These are phyloP conservation scores for Actinemys pallida DNA, from an alignment of 2,113 vertebrate species.

Conservation along the genomic window DNA sequence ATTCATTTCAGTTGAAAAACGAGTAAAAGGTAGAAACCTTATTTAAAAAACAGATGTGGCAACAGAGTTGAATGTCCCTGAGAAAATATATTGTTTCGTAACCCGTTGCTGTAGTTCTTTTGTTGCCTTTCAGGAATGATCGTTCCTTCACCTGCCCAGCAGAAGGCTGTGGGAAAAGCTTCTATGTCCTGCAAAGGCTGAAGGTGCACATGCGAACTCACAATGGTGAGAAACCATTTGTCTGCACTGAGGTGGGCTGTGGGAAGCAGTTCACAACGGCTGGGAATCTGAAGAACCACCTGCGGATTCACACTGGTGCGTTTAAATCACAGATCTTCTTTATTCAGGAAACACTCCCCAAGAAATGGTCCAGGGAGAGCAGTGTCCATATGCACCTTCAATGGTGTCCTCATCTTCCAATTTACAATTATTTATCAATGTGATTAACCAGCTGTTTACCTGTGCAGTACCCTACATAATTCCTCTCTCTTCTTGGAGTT, in stretches of 20 bases:
- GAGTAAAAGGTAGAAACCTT: background rate
- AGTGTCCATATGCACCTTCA: background rate
- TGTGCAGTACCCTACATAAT: background rate
- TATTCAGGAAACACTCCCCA: conserved; percentile 20
- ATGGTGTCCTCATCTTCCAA: conserved; percentile 1
- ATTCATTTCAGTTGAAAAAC: background rate
- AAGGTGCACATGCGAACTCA: conserved; percentile 99
- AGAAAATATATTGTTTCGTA: background rate
- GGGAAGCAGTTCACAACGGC: conserved; percentile 98
- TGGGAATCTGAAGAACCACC: conserved; percentile 98
- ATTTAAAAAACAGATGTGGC: background rate
- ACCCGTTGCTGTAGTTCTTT: background rate
- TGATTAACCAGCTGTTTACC: background rate
- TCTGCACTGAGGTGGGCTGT: conserved; percentile 93
- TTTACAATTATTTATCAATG: background rate
- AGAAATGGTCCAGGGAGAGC: background rate
- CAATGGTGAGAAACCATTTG: conserved; percentile 96
- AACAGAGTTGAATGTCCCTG: background rate
- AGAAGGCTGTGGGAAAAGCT: conserved; percentile 98
- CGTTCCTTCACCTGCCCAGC: conserved; percentile 94
- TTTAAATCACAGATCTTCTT: conserved; percentile 41
- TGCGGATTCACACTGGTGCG: conserved; percentile 94
- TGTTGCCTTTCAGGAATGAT: conserved; percentile 87
- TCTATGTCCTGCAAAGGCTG: conserved; percentile 96
- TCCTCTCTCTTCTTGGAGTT: background rate